Base-by-base conservation (phyloP, 2,113 vertebrate genomes). In the Tor tambroides region DNA sequence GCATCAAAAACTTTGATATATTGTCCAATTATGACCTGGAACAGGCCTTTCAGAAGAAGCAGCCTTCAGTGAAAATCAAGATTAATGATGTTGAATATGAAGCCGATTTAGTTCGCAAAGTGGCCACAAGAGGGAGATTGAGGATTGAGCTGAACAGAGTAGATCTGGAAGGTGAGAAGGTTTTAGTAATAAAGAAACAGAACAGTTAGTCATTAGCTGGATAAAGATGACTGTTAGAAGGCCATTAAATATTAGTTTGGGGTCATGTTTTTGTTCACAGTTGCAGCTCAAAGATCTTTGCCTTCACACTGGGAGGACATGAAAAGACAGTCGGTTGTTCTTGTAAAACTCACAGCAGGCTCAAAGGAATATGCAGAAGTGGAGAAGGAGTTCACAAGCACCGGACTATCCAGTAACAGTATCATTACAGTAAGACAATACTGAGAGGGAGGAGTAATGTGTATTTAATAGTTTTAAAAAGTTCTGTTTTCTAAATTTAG, bases 11-110 rank as follows among this genome's bases (percentile, higher is more conserved):
- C 80, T 96, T 98, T 86, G 95, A 96, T 89, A 65, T 91, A 38
- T 17, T 92, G 26, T 93, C 90, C 72, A 99, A 96, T 91, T 90
- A 95, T 67, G 80, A 87, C 0, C 92, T 99, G 17, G 97, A 99
- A 84, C 86, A 94, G 43, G 96, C 96, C 43, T 93, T 82, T 69
- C 23, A 30, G 65, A 49, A 2, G 0, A 91, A 76, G 54, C 7
- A 21, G 0, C 0, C 0, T 1, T 6, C 3, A 0, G 0, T 94
- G 8, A 5, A 2, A 11, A 75, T 99, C 84, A 87, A 32, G 69
- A 94, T 97, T 84, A 49, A 91, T 0, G 84, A 88, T 0, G 71
- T 88, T 0, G 49, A 3, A 0, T 97, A 93, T 91, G 87, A 0
- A 0, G 96, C 95, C 0, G 0, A 93, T 19, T 7, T 74, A 80